Evolutionary conservation across 1,140 invertebrate genomes (phyloP).

Genomic region (Holcopasites calliopsidis): DNA sequence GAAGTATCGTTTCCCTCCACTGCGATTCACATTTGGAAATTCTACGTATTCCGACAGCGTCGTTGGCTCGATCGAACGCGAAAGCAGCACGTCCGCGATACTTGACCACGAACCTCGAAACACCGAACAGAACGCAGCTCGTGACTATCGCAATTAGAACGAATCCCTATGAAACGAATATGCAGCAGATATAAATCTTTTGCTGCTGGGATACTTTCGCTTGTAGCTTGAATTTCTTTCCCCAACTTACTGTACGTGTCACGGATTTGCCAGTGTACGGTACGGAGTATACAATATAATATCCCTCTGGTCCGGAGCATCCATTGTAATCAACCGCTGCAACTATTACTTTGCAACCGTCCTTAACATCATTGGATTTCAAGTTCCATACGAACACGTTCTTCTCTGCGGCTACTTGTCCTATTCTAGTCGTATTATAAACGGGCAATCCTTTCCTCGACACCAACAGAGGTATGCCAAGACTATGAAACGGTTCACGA

Average conservation of each 20-base stretch:
- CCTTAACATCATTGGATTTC: slow-evolving; percentile 26
- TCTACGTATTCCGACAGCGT: slow-evolving; percentile 15
- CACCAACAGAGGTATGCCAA: slow-evolving; percentile 64
- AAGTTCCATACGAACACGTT: slow-evolving; percentile 59
- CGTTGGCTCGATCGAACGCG: slow-evolving; percentile 18
- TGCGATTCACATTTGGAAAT: slow-evolving; percentile 33
- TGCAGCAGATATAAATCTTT: slow-evolving; percentile 2
- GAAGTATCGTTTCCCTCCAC: slow-evolving; percentile 63
- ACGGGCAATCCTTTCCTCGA: slow-evolving; percentile 66
- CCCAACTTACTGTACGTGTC: slow-evolving; percentile 43
- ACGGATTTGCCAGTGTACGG: neutral
- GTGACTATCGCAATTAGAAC: slow-evolving; percentile 30
- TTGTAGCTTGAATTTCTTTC: no score
- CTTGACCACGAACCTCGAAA: slow-evolving; percentile 17
- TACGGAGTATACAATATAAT: slow-evolving; percentile 41
- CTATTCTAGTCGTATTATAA: slow-evolving; percentile 70
- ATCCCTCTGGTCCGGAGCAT: slow-evolving; percentile 64
- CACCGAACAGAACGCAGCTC: slow-evolving; percentile 25
- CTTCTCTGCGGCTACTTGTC: slow-evolving; percentile 36
- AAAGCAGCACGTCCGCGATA: no score
- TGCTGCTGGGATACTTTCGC: no score
- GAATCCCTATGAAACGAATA: slow-evolving; percentile 39
- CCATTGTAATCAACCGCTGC: slow-evolving; percentile 58
- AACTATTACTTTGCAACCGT: slow-evolving; percentile 65
- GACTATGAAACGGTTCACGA: slow-evolving; percentile 54